Evolutionary conservation across 92 coral and sea anemone species (phyloP), one percentile per base, ranked within the genome.

Genomic region (Porites rus): DNA sequence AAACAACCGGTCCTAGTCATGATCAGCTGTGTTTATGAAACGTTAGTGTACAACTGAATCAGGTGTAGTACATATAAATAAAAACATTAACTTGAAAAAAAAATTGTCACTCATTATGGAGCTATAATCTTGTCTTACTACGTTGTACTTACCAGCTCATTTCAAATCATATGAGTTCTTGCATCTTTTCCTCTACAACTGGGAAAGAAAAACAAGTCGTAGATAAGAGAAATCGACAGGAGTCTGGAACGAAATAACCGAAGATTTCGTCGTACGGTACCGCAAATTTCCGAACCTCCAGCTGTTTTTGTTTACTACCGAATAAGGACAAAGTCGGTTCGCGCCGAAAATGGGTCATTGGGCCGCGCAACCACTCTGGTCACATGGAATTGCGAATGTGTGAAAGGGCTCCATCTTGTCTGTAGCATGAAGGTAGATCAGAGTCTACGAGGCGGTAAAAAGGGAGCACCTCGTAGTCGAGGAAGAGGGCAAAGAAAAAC

Each of bases 71-170:
- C 46, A 38, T 38, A 38, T 38, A 38, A 38, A 38, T 38, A 38
- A 38, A 38, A 38, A 38, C 5, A 38, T 38, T 38, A 38, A 38
- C 6, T 38, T 38, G 31, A 28, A 28, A 28, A 28, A 28, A 28
- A 28, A 28, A 28, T 38, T 38, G 46, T 38, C 46, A 38, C 46
- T 38, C 46, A 38, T 38, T 56, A 10, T 14, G 61, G 61, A 56
- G 11, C 2, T 62, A 14, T 14, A n/a, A 62, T n/a, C 8, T n/a
- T 10, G 18, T 62, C 10, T n/a, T 17, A 10, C 6, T 20, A 79
- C 50, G n/a, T 56, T 38, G 69, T 38, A 4, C 86, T 81, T 81
- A 81, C 86, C 86, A 81, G 51, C 86, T 81, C 86, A 81, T 81
- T 1, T 72, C 31, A 31, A 17, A 5, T 51, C 10, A 11, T 51